phyloP scores from a whole-genome alignment of 2,888 invertebrate species.

The Steinernema hermaphroditum region DNA sequence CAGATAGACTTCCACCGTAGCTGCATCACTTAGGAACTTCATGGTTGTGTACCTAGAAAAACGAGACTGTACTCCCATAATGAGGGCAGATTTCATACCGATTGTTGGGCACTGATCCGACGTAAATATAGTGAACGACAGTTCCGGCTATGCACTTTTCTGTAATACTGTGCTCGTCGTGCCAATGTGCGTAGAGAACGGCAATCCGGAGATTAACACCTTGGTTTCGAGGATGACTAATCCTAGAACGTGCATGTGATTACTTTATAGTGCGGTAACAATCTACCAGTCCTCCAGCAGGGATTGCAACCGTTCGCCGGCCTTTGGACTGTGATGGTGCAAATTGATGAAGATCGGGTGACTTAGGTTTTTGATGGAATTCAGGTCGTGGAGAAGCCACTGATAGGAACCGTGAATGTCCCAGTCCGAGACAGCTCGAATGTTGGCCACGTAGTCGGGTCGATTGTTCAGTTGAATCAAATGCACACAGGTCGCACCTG shows the following conservation, averaged over 20 bases:
- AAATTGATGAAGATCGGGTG: conserved; percentile 48
- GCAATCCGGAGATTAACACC: conserved; percentile 45
- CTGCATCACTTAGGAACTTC: conserved; percentile 1
- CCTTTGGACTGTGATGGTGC: conserved; percentile 44
- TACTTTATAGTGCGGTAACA: not conserved
- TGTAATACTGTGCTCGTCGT: conserved; percentile 51
- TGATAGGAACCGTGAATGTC: conserved; percentile 43
- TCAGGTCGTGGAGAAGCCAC: conserved; percentile 43
- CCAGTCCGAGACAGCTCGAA: conserved; percentile 39
- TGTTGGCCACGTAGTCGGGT: conserved; percentile 53
- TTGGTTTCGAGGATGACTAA: conserved; percentile 34
- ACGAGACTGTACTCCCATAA: no score
- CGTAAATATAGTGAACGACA: conserved; percentile 57
- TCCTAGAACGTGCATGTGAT: conserved; percentile 15
- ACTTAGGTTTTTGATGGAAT: conserved; percentile 35
- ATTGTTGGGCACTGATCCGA: conserved; percentile 59
- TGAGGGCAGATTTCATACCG: conserved; percentile 40
- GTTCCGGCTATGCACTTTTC: conserved; percentile 53
- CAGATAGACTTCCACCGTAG: not conserved
- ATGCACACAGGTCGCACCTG: conserved; percentile 56
- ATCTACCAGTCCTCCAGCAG: conserved; percentile 39
- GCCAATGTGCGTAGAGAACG: conserved; percentile 59
- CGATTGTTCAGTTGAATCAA: conserved; percentile 65
- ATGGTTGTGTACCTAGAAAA: conserved; percentile 12
- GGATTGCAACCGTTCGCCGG: conserved; percentile 33